phyloP scores from a whole-genome alignment of 2,113 vertebrate genomes.

The Vulpes vulpes region DNA sequence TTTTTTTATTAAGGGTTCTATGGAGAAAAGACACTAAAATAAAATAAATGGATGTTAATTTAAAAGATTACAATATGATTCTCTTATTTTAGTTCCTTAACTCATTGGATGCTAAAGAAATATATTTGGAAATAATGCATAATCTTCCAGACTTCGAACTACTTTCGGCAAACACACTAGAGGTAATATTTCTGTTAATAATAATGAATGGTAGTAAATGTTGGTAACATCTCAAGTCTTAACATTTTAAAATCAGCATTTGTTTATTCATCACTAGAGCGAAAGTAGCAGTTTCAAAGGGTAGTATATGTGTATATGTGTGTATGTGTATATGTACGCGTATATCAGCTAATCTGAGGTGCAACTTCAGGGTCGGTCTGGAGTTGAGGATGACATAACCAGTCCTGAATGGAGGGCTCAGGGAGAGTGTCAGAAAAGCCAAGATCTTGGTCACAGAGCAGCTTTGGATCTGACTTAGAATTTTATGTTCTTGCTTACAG shows the following conservation, averaged over 20 bases:
- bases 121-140: slow-evolving; percentile 93
- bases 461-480: not conserved
- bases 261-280: not conserved
- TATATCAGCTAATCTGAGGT: not conserved
- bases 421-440: not conserved
- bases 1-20: not conserved
- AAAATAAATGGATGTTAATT: slow-evolving; percentile 20
- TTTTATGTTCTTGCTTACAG: not conserved
- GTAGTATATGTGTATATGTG: not conserved
- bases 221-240: slow-evolving; percentile 13
- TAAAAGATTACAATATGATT: slow-evolving; percentile 67
- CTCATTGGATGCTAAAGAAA: slow-evolving; percentile 96
- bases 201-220: not conserved
- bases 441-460: not conserved
- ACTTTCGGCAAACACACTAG: slow-evolving; percentile 90
- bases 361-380: not conserved
- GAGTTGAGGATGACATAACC: not conserved
- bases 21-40: slow-evolving; percentile 17
- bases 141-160: slow-evolving; percentile 94
- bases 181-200: slow-evolving; percentile 88
- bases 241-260: slow-evolving; percentile 45
- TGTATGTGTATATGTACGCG: too few species aligned
- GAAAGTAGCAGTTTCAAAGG: slow-evolving; percentile 39
- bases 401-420: not conserved
- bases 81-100: slow-evolving; percentile 91